These are phyloP conservation scores for Neogale vison DNA, from an alignment of 2,113 vertebrate species.

Conservation along the genomic window DNA sequence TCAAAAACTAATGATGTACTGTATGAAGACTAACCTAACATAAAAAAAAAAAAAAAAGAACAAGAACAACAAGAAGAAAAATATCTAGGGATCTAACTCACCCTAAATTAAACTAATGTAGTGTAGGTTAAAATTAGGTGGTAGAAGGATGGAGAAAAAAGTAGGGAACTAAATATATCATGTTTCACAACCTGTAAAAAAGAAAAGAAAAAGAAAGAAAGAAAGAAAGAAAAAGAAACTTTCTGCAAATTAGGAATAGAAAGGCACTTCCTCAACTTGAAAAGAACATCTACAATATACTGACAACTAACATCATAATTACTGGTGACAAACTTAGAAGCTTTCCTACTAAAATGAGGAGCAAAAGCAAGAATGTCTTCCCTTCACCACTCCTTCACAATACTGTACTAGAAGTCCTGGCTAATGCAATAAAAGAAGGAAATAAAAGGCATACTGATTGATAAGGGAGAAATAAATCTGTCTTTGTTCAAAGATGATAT, in stretches of 20 bases:
- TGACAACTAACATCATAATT: not conserved
- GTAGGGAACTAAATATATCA: not conserved
- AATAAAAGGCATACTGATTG: not conserved
- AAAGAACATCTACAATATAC: not conserved
- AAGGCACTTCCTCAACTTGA: not conserved
- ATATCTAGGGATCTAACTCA: not conserved
- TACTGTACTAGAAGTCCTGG: not conserved
- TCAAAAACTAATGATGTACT: no score
- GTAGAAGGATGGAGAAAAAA: not conserved
- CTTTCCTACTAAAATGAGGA: not conserved
- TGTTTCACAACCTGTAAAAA: not conserved
- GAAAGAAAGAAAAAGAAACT: not conserved
- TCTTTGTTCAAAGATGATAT: not conserved
- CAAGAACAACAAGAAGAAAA: not conserved
- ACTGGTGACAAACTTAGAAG: not conserved
- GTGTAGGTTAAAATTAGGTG: not conserved
- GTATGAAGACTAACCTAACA: no score
- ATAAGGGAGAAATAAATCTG: not conserved
- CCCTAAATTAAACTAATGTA: not conserved
- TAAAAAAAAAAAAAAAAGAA: not conserved
- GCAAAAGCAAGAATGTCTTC: not conserved
- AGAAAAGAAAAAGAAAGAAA: no score
- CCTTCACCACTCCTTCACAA: not conserved
- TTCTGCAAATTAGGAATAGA: not conserved
- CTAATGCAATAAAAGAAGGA: not conserved